Evolutionary conservation across 2,888 invertebrate genomes (phyloP), one percentile per base, ranked within the genome.

Genomic region (Lithophane leautieri): DNA sequence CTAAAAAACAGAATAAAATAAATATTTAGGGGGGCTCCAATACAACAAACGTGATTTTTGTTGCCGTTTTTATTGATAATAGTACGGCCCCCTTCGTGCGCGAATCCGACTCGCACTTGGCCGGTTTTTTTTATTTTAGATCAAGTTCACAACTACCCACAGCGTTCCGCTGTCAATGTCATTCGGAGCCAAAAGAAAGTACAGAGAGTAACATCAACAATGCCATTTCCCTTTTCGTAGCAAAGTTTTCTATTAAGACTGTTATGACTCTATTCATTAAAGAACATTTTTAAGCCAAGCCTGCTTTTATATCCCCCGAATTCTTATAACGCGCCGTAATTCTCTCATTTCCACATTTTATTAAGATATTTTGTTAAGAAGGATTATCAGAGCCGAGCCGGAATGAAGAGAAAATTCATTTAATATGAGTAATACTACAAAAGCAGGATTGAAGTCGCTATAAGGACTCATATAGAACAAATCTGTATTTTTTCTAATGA

Each of bases 361-460:
- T 83, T 72, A 83, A 78, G 60, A 84, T 75, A 84, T 84, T 82
- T 81, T 81, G 67, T 69, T 83, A 83, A 79, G 81, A 79, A 79
- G 83, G 79, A 83, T 81, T 83, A 82, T 61, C 61, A 3, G n/a
- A n/a, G 70, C 40, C 60, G 63, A 63, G 70, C 16, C 22, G 40
- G 68, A 68, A 80, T 71, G 76, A 81, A 84, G 50, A 82, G 65
- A 54, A 70, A 84, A 81, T 71, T 81, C 56, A 71, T 80, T 75
- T 75, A 71, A 56, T 75, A 40, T 73, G 65, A 80, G 58, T 68
- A 44, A 58, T 79, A 54, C 70, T 70, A 54, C 34, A 67, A 80
- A 67, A 44, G 62, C 16, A 42, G 62, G 62, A 70, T 80, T 80
- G 61, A 63, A 76, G 34, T 63, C 76, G 68, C 70, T 70, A 44